These are phyloP conservation scores for Neomicropteryx cornuta DNA, from an alignment of 1,140 invertebrate species.

Conservation along the genomic window DNA sequence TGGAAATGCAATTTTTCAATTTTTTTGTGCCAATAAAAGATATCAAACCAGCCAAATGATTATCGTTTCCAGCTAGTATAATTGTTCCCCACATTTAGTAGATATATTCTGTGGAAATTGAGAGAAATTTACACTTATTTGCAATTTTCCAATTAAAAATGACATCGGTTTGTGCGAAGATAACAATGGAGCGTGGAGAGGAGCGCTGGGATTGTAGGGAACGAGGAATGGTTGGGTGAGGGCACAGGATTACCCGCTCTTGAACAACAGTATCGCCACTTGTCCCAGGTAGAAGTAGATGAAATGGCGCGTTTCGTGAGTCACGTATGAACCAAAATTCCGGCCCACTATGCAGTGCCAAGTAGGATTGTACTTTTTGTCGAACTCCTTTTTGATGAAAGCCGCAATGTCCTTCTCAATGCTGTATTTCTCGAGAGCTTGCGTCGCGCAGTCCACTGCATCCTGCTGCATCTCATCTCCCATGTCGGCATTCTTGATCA, in stretches of 20 bases:
- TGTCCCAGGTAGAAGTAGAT: conserved; percentile 96
- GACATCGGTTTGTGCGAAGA: no score
- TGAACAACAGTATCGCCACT: conserved; percentile 95
- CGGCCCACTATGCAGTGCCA: conserved; percentile 94
- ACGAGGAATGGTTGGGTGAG: no score
- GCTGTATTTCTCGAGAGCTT: conserved; percentile 98
- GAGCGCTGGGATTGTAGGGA: no score
- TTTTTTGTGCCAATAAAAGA: no score
- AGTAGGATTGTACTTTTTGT: conserved; percentile 98
- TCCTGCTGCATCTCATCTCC: conserved; percentile 99
- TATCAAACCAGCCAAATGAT: no score
- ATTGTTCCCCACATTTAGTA: no score
- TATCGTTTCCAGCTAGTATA: no score
- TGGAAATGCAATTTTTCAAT: no score
- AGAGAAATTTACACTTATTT: no score
- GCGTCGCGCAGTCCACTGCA: conserved; percentile 96
- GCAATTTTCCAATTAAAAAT: no score
- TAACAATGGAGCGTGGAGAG: no score
- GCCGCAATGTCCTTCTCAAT: conserved; percentile 99
- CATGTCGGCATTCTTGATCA: conserved; percentile 99
- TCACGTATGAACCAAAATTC: conserved; percentile 92
- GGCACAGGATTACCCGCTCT: conserved; percentile 74
- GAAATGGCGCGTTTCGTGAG: conserved; percentile 94
- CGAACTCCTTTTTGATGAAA: conserved; percentile 97
- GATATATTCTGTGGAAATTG: no score